Conservation (phyloP, 2,888 invertebrate species). For the Phortica magna region DNA sequence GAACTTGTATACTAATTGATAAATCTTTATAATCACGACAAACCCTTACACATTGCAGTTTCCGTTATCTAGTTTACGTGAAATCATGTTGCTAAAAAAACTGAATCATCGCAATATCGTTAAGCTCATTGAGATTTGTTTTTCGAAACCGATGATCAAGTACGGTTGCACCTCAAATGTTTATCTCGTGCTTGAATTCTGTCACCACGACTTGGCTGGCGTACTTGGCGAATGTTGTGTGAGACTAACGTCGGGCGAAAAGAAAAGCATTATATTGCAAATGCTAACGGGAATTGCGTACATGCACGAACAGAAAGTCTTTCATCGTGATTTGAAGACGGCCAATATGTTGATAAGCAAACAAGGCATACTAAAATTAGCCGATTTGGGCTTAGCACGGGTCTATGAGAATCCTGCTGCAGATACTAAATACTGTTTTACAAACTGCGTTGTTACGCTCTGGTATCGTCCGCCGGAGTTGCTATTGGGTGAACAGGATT, state of each 20-base stretch:
- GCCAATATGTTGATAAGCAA: conserved; percentile 4
- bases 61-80: neutral
- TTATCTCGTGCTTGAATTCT: neutral
- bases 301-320: neutral
- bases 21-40: no score
- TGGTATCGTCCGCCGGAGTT: conserved; percentile 6
- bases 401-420: neutral
- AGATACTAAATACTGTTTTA: neutral
- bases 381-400: conserved; percentile 1
- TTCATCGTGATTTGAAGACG: neutral
- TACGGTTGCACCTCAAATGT: neutral
- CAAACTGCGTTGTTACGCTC: conserved; percentile 2
- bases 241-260: neutral
- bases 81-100: neutral
- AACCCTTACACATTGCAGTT: neutral
- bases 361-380: neutral
- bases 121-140: neutral
- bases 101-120: neutral
- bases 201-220: neutral
- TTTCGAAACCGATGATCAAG: neutral
- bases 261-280: neutral
- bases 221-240: neutral
- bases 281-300: neutral
- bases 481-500: neutral
- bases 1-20: no score